Conservation (phyloP, 2,113 vertebrate species). For the Melanerpes aurifrons region DNA sequence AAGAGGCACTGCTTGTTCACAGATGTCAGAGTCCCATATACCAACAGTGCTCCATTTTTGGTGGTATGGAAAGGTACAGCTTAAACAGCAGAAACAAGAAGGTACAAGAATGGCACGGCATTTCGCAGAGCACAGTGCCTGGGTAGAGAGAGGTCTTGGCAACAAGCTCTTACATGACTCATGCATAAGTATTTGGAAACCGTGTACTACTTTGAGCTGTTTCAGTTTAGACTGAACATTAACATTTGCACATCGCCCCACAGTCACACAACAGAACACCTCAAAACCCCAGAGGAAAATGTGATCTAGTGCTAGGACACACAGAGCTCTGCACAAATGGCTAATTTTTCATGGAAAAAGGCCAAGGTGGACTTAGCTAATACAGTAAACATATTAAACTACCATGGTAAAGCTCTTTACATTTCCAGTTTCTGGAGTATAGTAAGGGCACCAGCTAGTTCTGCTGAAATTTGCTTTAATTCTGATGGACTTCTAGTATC, state of each 20-base stretch:
- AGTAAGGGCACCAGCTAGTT: background rate
- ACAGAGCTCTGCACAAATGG: background rate
- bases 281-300: background rate
- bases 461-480: background rate
- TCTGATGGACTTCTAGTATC: background rate
- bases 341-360: background rate
- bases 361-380: background rate
- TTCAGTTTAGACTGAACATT: background rate
- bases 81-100: background rate
- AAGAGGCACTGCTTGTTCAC: background rate
- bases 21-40: background rate
- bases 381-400: background rate
- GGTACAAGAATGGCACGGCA: background rate
- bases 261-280: background rate
- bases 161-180: background rate
- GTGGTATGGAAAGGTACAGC: background rate
- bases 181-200: background rate
- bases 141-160: background rate
- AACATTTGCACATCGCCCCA: background rate
- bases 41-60: accelerated
- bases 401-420: background rate
- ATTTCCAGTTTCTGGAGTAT: background rate
- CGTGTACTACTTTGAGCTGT: background rate
- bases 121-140: background rate
- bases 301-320: background rate